Evolutionary conservation across 2,113 vertebrate genomes (phyloP).

Genomic region (Ciconia maguari): DNA sequence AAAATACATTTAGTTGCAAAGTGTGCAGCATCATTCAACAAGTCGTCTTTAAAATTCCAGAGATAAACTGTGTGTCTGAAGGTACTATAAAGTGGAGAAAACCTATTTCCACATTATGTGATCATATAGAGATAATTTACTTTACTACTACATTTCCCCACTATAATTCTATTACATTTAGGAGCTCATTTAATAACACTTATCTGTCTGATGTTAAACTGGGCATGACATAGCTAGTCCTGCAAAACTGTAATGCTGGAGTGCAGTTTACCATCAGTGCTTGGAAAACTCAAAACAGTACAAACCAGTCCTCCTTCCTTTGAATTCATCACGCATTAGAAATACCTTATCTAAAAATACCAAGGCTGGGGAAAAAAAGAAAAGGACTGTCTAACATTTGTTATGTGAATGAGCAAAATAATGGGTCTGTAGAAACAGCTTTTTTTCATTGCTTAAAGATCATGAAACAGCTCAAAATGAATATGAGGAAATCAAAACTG

Average conservation of each 20-base stretch:
- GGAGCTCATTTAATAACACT: constrained; percentile 52
- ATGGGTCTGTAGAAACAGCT: not conserved
- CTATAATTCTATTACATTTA: constrained; percentile 39
- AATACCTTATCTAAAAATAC: not conserved
- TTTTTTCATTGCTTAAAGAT: not conserved
- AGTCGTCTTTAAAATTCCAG: not conserved
- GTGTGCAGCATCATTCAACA: not conserved
- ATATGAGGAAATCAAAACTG: not conserved
- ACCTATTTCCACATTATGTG: not conserved
- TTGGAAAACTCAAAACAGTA: not conserved
- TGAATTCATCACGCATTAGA: not conserved
- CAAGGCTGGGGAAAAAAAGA: not conserved
- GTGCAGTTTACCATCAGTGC: not conserved
- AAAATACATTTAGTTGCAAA: not conserved
- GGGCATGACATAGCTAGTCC: not conserved
- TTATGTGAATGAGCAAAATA: not conserved
- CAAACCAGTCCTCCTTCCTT: not conserved
- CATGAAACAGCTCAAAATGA: not conserved
- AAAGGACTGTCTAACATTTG: not conserved
- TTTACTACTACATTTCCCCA: constrained; percentile 13
- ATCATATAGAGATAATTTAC: constrained; percentile 31
- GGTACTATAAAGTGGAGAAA: not conserved
- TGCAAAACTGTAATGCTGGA: not conserved
- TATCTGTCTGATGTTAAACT: constrained; percentile 63
- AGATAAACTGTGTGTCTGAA: not conserved